Percentiles rank a stretch among this genome's conserved stretches.
Evolutionary conservation across 1,140 invertebrate genomes (phyloP).

Genomic region (Bombus superbus): DNA sequence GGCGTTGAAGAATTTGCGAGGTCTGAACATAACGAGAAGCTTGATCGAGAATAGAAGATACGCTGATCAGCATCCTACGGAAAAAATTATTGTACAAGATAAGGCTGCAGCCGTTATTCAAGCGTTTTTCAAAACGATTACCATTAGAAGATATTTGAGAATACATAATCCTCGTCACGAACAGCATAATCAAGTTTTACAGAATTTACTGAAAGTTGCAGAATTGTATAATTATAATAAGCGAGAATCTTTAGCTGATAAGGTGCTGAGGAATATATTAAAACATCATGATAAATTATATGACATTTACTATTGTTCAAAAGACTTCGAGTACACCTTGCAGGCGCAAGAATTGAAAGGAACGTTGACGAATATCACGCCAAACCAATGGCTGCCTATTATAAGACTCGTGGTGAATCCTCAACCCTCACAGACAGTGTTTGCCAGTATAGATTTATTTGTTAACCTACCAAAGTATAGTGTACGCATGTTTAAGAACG

Average conservation of each 20-base stretch:
- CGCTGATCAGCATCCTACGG: background rate
- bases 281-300: slow-evolving; percentile 29
- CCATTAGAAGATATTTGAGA: slow-evolving; percentile 52
- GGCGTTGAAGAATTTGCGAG: background rate
- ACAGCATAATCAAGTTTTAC: slow-evolving; percentile 36
- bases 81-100: background rate
- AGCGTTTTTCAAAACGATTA: slow-evolving; percentile 60
- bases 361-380: slow-evolving; percentile 25
- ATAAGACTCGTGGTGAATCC: slow-evolving; percentile 53
- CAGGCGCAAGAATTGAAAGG: slow-evolving; percentile 58
- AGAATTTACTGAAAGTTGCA: slow-evolving; percentile 43
- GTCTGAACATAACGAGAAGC: background rate
- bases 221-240: slow-evolving; percentile 55
- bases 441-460: slow-evolving; percentile 68
- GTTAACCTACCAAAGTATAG: slow-evolving; percentile 61
- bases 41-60: background rate
- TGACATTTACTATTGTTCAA: slow-evolving; percentile 53
- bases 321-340: slow-evolving; percentile 62
- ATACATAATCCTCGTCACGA: slow-evolving; percentile 54
- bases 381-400: slow-evolving; percentile 62
- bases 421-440: slow-evolving; percentile 37
- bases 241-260: slow-evolving; percentile 32
- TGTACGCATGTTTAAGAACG: slow-evolving; percentile 76
- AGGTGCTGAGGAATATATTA: slow-evolving; percentile 53
- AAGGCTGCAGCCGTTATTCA: slow-evolving; percentile 58